phyloP scores from a whole-genome alignment of 2,888 invertebrate genomes.

The Rhagonycha lutea region DNA sequence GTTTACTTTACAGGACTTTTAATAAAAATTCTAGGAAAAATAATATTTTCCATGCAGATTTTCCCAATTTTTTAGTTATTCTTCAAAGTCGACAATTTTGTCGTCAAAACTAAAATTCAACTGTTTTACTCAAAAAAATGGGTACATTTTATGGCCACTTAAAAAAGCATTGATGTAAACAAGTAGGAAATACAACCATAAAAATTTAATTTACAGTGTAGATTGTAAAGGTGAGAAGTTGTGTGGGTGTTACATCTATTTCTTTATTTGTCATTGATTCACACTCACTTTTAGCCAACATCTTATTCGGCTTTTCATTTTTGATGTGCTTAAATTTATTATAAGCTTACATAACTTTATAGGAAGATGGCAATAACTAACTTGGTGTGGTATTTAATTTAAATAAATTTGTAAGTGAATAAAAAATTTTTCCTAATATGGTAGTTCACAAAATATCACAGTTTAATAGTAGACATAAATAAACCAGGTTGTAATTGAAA shows the following conservation, averaged over 20 bases:
- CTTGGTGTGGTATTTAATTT: neutral
- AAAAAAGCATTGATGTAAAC: neutral
- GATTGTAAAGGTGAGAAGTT: constrained; percentile 23
- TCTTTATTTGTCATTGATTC: constrained; percentile 26
- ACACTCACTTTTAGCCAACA: constrained; percentile 22
- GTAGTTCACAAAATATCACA: neutral
- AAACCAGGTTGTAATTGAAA: neutral
- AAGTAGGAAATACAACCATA: neutral
- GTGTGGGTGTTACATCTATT: constrained; percentile 24
- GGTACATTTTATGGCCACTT: neutral
- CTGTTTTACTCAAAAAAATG: neutral
- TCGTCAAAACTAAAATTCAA: neutral
- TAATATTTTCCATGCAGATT: neutral
- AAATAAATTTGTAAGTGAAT: neutral
- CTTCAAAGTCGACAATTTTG: neutral
- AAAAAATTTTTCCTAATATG: neutral
- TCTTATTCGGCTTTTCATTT: constrained; percentile 14
- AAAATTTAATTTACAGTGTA: constrained; percentile 16
- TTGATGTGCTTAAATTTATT: constrained; percentile 17
- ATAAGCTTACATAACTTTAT: neutral
- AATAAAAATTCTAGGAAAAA: no score
- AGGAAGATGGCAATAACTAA: neutral
- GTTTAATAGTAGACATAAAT: neutral
- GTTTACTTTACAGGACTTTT: neutral
- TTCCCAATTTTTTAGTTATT: no score